Percentiles rank a stretch among this genome's conserved stretches.
phyloP scores from a whole-genome alignment of 2,113 vertebrate species.

The Brienomyrus brachyistius region DNA sequence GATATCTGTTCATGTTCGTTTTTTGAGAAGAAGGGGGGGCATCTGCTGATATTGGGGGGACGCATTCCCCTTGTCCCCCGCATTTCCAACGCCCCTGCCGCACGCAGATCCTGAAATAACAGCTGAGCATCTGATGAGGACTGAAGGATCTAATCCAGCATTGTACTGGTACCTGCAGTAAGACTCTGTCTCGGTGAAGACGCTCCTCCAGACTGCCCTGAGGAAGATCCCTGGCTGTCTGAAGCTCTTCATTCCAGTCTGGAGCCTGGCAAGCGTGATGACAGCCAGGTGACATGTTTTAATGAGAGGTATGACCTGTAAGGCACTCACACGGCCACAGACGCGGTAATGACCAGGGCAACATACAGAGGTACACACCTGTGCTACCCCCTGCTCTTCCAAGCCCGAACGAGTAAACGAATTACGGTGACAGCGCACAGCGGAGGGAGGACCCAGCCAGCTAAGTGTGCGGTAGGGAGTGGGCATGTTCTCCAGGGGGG shows the following conservation, averaged over 20 bases:
- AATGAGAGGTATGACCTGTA: not conserved
- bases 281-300: not conserved
- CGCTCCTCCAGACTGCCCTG: constrained; percentile 57
- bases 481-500: constrained; percentile 45
- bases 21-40: not conserved
- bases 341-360: not conserved
- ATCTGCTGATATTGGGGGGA: too few species aligned
- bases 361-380: constrained; percentile 44
- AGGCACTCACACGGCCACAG: not conserved
- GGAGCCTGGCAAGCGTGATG: constrained; percentile 46
- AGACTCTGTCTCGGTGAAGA: constrained; percentile 57
- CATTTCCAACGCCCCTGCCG: not conserved
- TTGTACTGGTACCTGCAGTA: constrained; percentile 57
- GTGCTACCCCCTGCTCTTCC: constrained; percentile 50
- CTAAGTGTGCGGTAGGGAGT: constrained; percentile 57
- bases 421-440: constrained; percentile 55
- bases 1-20: not conserved
- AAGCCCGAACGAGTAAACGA: constrained; percentile 53
- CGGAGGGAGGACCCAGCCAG: constrained; percentile 59
- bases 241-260: constrained; percentile 77
- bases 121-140: not conserved
- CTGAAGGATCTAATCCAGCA: not conserved
- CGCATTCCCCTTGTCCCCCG: not conserved
- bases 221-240: constrained; percentile 64
- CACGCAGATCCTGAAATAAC: not conserved